A percentile compares a stretch with the other conserved stretches of the same genome.
Evolutionary conservation across 2,797 vertebrate genomes (phyloP).

Genomic region (Nothura maculosa): DNA sequence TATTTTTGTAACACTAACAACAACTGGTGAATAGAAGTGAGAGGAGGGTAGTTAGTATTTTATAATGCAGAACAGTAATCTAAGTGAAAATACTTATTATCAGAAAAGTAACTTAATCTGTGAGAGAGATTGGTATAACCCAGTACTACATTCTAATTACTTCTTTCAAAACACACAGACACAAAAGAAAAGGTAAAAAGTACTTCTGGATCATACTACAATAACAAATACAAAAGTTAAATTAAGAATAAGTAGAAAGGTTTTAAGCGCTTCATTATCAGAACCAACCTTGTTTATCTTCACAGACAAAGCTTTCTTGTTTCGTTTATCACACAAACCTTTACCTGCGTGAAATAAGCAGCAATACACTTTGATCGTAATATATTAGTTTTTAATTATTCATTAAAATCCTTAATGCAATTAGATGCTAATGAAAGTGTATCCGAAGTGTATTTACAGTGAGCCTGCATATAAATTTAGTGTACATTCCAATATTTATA

Average conservation of each 20-base stretch:
- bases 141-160: not conserved
- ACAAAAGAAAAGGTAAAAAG: not conserved
- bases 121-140: not conserved
- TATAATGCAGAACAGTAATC: not conserved
- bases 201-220: not conserved
- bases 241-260: not conserved
- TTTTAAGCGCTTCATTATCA: not conserved
- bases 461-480: not conserved
- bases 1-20: not conserved
- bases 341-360: constrained; percentile 68
- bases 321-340: constrained; percentile 55
- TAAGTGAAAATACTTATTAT: not conserved
- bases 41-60: not conserved
- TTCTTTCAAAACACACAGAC: not conserved
- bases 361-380: not conserved
- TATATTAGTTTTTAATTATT: not conserved
- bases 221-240: not conserved
- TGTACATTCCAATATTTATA: not conserved
- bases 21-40: not conserved
- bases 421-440: not conserved
- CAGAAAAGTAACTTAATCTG: not conserved
- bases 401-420: not conserved
- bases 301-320: constrained; percentile 63
- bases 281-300: constrained; percentile 81
- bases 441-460: not conserved